Evolutionary conservation across 2,888 invertebrate genomes (phyloP).

Genomic region (Unio delphinus): DNA sequence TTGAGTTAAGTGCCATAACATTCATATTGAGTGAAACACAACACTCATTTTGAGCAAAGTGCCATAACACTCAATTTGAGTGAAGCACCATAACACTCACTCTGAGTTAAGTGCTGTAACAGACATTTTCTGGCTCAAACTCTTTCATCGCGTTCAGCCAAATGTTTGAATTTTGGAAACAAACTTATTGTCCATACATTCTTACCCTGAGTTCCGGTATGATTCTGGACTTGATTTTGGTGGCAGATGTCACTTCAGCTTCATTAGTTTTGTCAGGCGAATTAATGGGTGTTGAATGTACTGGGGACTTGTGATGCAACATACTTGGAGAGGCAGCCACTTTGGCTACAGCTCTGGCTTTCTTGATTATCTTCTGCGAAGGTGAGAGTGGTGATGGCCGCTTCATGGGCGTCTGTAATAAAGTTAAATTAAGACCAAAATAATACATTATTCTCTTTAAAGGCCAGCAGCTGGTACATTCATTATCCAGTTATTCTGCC

Average conservation of each 20-base stretch:
- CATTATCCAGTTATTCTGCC: too few relatives aligned
- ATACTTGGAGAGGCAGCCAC: slow-evolving; percentile 20
- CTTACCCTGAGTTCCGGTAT: slow-evolving; percentile 36
- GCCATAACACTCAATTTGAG: too few relatives aligned
- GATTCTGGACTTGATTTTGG: slow-evolving; percentile 32
- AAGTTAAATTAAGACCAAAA: not conserved
- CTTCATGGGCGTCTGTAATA: slow-evolving; percentile 23
- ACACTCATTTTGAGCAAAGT: too few relatives aligned
- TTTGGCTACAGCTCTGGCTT: slow-evolving; percentile 28
- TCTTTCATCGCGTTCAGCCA: not conserved
- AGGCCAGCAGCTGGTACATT: too few relatives aligned
- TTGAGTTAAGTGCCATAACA: too few relatives aligned
- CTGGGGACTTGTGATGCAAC: too few relatives aligned
- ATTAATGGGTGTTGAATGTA: too few relatives aligned
- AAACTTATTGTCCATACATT: not conserved
- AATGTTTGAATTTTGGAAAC: not conserved
- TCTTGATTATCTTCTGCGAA: slow-evolving; percentile 38
- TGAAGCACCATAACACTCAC: too few relatives aligned
- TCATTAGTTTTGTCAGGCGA: too few relatives aligned
- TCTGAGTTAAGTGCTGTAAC: too few relatives aligned
- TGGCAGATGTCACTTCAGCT: slow-evolving; percentile 1
- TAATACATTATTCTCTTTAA: too few relatives aligned
- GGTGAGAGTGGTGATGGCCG: slow-evolving; percentile 28
- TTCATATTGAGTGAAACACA: too few relatives aligned
- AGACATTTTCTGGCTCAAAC: not conserved